phyloP scores from a whole-genome alignment of 2,888 invertebrate genomes.

The Teleiodes luculella region DNA sequence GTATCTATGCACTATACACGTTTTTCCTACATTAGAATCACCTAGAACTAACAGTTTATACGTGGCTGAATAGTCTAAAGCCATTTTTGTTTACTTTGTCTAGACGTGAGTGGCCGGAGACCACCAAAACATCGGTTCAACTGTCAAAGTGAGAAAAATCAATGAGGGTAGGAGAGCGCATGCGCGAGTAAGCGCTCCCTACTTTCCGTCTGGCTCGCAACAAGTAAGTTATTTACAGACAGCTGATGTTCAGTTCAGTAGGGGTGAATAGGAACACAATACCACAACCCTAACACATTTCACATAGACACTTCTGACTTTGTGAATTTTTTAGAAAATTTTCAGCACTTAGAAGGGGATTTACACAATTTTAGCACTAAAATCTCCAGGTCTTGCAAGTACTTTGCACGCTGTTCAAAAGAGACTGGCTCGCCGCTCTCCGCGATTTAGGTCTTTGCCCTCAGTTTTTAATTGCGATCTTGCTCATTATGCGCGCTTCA shows the following conservation, averaged over 20 bases:
- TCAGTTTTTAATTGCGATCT: conserved; percentile 1
- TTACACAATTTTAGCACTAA: background rate
- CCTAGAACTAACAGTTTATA: conserved; percentile 92
- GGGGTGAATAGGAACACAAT: background rate
- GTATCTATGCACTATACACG: conserved; percentile 93
- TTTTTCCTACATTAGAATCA: conserved; percentile 94
- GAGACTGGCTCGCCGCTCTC: background rate
- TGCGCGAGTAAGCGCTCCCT: conserved; percentile 40
- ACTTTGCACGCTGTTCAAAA: background rate
- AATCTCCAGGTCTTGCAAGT: background rate
- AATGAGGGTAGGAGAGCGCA: conserved; percentile 64
- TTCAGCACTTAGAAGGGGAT: background rate
- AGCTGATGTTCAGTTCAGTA: background rate
- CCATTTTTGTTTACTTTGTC: conserved; percentile 81
- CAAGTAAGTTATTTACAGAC: conserved; percentile 38
- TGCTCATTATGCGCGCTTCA: conserved; percentile 5
- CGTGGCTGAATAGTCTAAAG: conserved; percentile 91
- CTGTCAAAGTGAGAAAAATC: conserved; percentile 77
- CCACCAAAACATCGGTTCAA: conserved; percentile 65
- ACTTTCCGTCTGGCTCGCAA: conserved; percentile 43
- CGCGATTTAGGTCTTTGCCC: conserved; percentile 4
- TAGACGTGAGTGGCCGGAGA: conserved; percentile 56
- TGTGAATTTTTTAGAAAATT: background rate
- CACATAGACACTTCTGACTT: background rate
- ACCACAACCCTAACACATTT: background rate